Conservation (phyloP, 2,888 invertebrate genomes). For the Mesorhabditis belari region DNA sequence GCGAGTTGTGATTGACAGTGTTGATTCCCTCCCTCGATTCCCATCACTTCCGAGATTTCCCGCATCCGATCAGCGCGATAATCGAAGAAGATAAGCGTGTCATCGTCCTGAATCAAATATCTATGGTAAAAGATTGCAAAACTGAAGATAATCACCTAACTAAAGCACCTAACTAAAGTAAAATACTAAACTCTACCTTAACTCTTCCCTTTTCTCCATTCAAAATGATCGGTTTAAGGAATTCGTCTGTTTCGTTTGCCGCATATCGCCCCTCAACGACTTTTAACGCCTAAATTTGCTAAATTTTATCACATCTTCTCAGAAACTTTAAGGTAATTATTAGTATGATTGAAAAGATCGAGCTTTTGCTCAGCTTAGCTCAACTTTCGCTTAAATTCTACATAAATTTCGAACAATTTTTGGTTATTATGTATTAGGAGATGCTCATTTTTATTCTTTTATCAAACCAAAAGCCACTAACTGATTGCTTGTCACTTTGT, state of each 20-base stretch:
- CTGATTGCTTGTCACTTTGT: conserved; percentile 38
- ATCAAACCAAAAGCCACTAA: conserved; percentile 3
- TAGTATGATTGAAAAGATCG: no score
- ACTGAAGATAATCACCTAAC: no score
- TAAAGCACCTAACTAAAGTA: not conserved
- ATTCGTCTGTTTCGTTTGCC: conserved; percentile 55
- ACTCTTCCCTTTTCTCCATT: not conserved
- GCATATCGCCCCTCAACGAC: conserved; percentile 52
- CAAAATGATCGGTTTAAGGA: conserved; percentile 55
- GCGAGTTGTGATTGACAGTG: conserved; percentile 34
- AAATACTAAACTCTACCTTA: not conserved
- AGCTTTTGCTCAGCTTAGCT: no score
- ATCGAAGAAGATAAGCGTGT: conserved; percentile 57
- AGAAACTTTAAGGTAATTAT: not conserved
- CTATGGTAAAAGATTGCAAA: no score
- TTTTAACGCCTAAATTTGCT: conserved; percentile 37
- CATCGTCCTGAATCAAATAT: conserved; percentile 46
- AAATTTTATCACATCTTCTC: not conserved
- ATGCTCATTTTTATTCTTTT: not conserved
- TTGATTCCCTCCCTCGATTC: conserved; percentile 47
- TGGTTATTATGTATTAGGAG: no score
- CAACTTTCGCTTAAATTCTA: no score
- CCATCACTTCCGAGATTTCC: conserved; percentile 54
- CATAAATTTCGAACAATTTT: no score
- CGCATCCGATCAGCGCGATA: conserved; percentile 57